These are phyloP conservation scores for Drosophila erecta DNA, from an alignment of 1,140 invertebrate species.

Conservation along the genomic window DNA sequence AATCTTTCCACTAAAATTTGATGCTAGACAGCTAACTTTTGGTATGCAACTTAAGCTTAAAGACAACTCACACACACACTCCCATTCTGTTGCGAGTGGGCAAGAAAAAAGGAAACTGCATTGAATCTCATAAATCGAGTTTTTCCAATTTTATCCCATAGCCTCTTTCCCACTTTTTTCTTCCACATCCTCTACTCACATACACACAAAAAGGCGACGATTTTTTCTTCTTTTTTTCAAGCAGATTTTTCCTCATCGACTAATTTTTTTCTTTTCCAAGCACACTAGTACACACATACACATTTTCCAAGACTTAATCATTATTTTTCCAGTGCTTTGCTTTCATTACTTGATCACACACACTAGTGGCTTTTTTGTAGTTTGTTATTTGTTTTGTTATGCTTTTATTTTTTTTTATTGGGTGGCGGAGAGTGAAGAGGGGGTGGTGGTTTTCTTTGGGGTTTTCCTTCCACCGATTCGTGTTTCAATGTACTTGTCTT, in stretches of 20 bases:
- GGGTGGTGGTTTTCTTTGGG: conserved; percentile 9
- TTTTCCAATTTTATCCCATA: conserved; percentile 59
- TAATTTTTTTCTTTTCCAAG: conserved; percentile 54
- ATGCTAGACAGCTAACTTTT: conserved; percentile 46
- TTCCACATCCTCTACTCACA: conserved; percentile 6
- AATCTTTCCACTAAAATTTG: conserved; percentile 17
- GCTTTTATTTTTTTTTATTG: conserved; percentile 5
- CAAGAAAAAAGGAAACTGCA: conserved; percentile 58
- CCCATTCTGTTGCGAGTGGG: conserved; percentile 5
- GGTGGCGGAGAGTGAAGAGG: background rate
- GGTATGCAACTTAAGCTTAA: conserved; percentile 51
- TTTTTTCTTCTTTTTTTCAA: conserved; percentile 54
- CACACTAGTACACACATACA: background rate
- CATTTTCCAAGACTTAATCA: conserved; percentile 64
- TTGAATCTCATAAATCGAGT: conserved; percentile 74
- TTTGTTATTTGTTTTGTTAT: conserved; percentile 4
- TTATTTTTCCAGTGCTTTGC: conserved; percentile 78
- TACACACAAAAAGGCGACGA: conserved; percentile 9
- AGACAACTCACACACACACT: conserved; percentile 29
- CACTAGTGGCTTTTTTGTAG: conserved; percentile 19
- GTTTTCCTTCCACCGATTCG: conserved; percentile 34
- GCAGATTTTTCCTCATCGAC: conserved; percentile 57
- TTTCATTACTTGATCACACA: conserved; percentile 71
- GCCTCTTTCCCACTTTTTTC: background rate
- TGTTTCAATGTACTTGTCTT: conserved; percentile 57